These are phyloP conservation scores for Mellilla xanthometata DNA, from an alignment of 2,888 invertebrate species.

Conservation along the genomic window DNA sequence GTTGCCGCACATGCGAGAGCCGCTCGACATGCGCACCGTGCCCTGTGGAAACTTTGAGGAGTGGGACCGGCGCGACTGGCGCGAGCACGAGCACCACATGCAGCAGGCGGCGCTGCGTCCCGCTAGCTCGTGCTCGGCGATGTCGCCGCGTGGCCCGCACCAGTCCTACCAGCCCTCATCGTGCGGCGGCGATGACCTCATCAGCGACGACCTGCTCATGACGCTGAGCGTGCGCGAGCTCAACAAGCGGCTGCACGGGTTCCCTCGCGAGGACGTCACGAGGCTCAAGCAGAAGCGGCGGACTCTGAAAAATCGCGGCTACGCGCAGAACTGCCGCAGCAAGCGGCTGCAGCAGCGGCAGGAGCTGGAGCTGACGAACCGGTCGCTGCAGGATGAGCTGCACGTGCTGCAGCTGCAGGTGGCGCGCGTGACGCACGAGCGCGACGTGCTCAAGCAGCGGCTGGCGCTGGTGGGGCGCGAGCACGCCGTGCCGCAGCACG, in stretches of 20 bases:
- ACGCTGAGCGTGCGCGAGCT: slow-evolving; percentile 95
- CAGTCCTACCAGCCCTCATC: slow-evolving; percentile 76
- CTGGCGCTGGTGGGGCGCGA: slow-evolving; percentile 82
- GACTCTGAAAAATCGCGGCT: slow-evolving; percentile 97
- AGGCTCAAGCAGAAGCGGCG: slow-evolving; percentile 96
- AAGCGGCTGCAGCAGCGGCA: slow-evolving; percentile 95
- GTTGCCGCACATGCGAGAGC: slow-evolving; percentile 89
- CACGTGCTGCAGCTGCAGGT: slow-evolving; percentile 89
- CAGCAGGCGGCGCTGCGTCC: slow-evolving; percentile 79
- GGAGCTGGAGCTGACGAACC: slow-evolving; percentile 93
- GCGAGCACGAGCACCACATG: slow-evolving; percentile 80
- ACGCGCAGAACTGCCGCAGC: slow-evolving; percentile 98
- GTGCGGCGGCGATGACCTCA: slow-evolving; percentile 86
- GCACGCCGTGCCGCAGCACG: slow-evolving; percentile 71
- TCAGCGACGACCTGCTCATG: slow-evolving; percentile 94
- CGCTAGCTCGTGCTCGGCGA: slow-evolving; percentile 87
- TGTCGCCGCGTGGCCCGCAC: slow-evolving; percentile 82
- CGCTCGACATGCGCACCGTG: slow-evolving; percentile 90
- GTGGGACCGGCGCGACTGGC: slow-evolving; percentile 86
- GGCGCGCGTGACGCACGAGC: slow-evolving; percentile 89
- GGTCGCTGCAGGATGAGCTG: slow-evolving; percentile 89
- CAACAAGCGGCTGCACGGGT: slow-evolving; percentile 96
- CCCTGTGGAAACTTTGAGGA: slow-evolving; percentile 86
- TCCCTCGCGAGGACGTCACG: slow-evolving; percentile 94
- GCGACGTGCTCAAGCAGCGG: slow-evolving; percentile 91